Percentiles rank a stretch among this genome's conserved stretches.
phyloP scores from a whole-genome alignment of 2,797 vertebrate species.

The Tinamus major region DNA sequence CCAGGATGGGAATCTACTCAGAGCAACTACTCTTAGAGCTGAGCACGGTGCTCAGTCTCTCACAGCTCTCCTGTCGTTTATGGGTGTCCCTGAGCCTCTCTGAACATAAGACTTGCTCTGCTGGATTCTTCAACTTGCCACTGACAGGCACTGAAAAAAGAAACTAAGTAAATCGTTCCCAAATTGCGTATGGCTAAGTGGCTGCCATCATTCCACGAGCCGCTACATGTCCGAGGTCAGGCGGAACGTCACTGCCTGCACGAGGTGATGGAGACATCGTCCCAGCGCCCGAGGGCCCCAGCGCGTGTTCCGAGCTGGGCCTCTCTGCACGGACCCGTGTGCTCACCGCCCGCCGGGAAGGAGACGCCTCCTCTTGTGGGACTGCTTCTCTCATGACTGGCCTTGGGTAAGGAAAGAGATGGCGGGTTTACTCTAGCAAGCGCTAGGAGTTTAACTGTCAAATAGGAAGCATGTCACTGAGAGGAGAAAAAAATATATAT shows the following conservation, averaged over 20 bases:
- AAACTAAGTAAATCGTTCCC: accelerated
- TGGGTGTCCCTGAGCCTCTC: background rate
- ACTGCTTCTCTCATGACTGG: background rate
- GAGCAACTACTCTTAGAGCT: background rate
- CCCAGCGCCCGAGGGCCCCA: background rate
- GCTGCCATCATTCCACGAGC: background rate
- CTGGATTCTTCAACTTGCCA: background rate
- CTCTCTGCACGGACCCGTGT: background rate
- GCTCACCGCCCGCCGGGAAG: accelerated
- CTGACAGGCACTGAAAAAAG: background rate
- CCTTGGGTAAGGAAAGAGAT: background rate
- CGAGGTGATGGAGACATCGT: background rate
- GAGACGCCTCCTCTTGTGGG: background rate
- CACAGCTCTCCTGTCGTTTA: background rate
- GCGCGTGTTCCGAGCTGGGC: background rate
- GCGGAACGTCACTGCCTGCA: background rate
- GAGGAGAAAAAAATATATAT: background rate
- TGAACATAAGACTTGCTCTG: accelerated
- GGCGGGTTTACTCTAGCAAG: background rate
- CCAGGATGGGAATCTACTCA: background rate
- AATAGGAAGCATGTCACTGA: background rate
- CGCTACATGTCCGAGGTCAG: background rate
- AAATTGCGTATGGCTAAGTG: background rate
- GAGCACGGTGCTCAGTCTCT: background rate
- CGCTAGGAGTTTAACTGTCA: background rate